Evolutionary conservation across 2,888 invertebrate species (phyloP).

Genomic region (Himalopsyche japonica): DNA sequence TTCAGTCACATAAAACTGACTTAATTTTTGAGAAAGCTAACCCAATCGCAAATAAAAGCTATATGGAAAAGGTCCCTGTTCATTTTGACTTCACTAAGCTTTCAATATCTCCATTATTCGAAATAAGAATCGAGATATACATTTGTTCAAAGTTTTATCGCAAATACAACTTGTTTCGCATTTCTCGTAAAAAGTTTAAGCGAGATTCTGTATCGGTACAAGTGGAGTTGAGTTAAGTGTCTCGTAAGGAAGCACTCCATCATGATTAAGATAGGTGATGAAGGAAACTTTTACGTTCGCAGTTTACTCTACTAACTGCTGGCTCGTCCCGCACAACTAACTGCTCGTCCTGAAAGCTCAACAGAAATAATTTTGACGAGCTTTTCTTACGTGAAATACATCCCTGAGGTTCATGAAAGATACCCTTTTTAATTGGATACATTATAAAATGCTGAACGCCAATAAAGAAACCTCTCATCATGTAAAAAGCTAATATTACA

Average conservation of each 20-base stretch:
- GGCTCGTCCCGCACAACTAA: not conserved
- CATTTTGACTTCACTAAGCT: too few relatives aligned
- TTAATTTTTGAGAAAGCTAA: too few relatives aligned
- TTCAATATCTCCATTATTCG: too few relatives aligned
- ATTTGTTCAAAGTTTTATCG: not conserved
- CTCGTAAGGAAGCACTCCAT: not conserved
- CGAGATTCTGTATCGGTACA: not conserved
- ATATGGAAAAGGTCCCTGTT: too few relatives aligned
- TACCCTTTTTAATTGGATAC: too few relatives aligned
- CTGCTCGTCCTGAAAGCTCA: not conserved
- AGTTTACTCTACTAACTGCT: not conserved
- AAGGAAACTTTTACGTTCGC: not conserved
- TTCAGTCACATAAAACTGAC: too few relatives aligned
- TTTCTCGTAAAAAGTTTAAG: not conserved
- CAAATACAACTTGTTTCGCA: not conserved
- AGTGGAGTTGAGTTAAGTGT: not conserved
- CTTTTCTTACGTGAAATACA: not conserved
- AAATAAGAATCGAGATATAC: too few relatives aligned
- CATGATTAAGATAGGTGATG: not conserved
- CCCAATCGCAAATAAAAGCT: too few relatives aligned
- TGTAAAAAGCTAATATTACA: too few relatives aligned
- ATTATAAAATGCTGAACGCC: too few relatives aligned
- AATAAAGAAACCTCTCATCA: too few relatives aligned
- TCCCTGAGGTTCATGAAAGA: too few relatives aligned
- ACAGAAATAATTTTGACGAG: not conserved